A percentile compares a stretch with the other conserved stretches of the same genome.
Evolutionary conservation across 1,140 invertebrate species (phyloP).

Genomic region (Holcopasites calliopsidis): DNA sequence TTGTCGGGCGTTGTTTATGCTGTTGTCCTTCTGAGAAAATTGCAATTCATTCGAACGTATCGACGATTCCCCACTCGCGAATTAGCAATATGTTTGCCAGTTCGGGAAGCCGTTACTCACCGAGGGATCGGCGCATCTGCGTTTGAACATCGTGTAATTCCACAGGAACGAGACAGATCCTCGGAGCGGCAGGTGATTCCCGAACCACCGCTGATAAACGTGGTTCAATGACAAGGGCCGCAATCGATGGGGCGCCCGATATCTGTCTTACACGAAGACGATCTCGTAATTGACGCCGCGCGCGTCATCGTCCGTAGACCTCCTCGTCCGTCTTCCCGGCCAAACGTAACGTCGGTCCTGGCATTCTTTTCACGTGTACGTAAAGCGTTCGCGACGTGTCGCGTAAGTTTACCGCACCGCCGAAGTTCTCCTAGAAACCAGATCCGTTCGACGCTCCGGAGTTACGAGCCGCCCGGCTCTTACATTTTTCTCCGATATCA

Average conservation of each 20-base stretch:
- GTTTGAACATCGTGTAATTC: slow-evolving; percentile 61
- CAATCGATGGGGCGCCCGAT: slow-evolving; percentile 36
- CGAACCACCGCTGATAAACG: slow-evolving; percentile 47
- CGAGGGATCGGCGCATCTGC: slow-evolving; percentile 46
- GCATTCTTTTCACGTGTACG: slow-evolving; percentile 44
- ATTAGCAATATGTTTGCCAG: slow-evolving; percentile 43
- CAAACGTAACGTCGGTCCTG: background rate
- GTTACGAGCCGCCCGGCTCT: slow-evolving; percentile 28
- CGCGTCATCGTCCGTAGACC: background rate
- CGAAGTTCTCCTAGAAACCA: slow-evolving; percentile 46
- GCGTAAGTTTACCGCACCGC: slow-evolving; percentile 19
- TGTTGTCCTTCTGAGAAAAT: no score
- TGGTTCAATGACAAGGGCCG: slow-evolving; percentile 43
- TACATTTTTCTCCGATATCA: background rate
- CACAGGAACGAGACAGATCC: slow-evolving; percentile 53
- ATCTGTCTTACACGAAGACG: slow-evolving; percentile 32
- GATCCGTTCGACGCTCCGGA: slow-evolving; percentile 34
- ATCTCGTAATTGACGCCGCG: slow-evolving; percentile 49
- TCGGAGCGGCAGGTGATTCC: slow-evolving; percentile 59
- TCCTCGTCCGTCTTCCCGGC: no score
- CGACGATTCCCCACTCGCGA: no score
- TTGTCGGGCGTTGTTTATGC: no score
- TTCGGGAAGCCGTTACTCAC: slow-evolving; percentile 51
- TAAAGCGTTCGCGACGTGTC: slow-evolving; percentile 46
- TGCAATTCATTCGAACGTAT: no score